phyloP scores from a whole-genome alignment of 2,797 vertebrate species.

The Lophotriccus pileatus region DNA sequence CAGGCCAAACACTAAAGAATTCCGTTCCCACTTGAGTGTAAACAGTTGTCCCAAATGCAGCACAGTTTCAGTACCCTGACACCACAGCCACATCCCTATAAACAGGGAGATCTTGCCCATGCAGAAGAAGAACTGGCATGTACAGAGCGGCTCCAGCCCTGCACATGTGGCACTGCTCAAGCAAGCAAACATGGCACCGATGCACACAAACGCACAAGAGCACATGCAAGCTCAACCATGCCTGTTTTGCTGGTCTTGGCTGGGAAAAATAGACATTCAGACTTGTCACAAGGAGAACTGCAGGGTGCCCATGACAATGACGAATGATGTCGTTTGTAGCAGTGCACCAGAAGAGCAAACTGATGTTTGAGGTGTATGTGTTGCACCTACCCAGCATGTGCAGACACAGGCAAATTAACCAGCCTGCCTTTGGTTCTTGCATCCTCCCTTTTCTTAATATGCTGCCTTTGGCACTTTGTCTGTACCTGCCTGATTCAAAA shows the following conservation, averaged over 20 bases:
- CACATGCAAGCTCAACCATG: background rate
- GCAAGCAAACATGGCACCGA: background rate
- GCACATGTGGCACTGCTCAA: background rate
- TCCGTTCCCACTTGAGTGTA: background rate
- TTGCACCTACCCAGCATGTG: background rate
- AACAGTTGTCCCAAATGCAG: background rate
- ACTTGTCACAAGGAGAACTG: background rate
- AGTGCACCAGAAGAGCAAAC: background rate
- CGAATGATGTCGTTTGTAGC: background rate
- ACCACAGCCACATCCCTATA: background rate
- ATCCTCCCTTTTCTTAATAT: conserved; percentile 25
- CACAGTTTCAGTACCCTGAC: background rate
- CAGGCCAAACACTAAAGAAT: background rate
- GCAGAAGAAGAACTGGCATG: background rate
- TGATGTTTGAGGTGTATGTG: background rate
- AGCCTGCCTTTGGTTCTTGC: conserved; percentile 2
- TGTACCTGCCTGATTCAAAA: conserved; percentile 53
- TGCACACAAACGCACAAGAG: background rate
- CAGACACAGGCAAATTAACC: conserved; percentile 8
- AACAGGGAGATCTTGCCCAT: background rate
- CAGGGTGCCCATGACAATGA: background rate
- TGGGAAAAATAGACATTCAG: background rate
- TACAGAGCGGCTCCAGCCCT: background rate
- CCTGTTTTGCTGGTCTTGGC: background rate
- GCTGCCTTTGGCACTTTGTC: conserved; percentile 20